Conservation (phyloP, 2,888 invertebrate genomes). For the Leucoma salicis region DNA sequence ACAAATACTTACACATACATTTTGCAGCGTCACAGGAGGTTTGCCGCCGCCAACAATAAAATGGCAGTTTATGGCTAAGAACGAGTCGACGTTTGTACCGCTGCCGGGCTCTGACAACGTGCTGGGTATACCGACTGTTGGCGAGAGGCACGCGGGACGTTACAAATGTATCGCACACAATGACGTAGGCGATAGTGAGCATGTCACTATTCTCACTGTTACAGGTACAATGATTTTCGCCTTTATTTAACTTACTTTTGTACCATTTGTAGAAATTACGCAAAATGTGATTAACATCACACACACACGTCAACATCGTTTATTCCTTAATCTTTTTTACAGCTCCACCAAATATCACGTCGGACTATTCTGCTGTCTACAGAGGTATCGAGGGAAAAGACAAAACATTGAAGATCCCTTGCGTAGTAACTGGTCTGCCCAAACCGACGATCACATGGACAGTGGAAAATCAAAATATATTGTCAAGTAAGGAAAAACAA, state of each 20-base stretch:
- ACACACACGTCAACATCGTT: no score
- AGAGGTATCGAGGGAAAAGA: background rate
- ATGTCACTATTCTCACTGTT: conserved; percentile 10
- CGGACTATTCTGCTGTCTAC: background rate
- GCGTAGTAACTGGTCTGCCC: background rate
- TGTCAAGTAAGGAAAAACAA: background rate
- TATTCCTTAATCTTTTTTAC: background rate
- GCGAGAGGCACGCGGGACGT: conserved; percentile 8
- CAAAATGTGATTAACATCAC: no score
- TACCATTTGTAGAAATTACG: background rate
- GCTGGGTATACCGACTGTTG: conserved; percentile 1
- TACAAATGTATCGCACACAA: conserved; percentile 21
- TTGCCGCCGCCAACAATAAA: conserved; percentile 16
- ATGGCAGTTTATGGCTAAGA: conserved; percentile 11
- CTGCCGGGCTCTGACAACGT: background rate
- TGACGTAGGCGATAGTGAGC: conserved; percentile 4
- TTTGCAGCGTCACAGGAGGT: conserved; percentile 7
- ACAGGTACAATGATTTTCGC: conserved; percentile 1
- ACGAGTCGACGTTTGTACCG: background rate
- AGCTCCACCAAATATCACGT: background rate
- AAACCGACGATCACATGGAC: conserved; percentile 2
- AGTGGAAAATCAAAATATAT: background rate
- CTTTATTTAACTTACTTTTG: background rate
- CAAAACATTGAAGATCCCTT: background rate
- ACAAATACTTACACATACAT: no score